Percentiles rank a stretch among this genome's conserved stretches.
Conservation (phyloP, 2,888 invertebrate species). For the Drosophila incognita region DNA sequence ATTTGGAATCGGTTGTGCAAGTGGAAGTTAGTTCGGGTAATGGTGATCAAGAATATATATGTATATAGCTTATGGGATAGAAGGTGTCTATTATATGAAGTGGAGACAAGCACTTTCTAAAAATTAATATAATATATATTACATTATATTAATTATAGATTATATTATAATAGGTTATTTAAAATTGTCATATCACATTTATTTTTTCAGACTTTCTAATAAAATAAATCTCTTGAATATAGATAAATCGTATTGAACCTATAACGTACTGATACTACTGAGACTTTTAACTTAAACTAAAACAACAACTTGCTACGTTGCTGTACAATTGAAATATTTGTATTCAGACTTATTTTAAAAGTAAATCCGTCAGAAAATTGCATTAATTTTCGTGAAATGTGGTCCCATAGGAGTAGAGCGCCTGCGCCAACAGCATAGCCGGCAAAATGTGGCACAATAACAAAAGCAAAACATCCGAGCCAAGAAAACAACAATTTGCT, state of each 20-base stretch:
- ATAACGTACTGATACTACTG: no score
- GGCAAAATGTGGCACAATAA: slow-evolving; percentile 53
- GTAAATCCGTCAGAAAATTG: background rate
- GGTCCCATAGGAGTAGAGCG: slow-evolving; percentile 23
- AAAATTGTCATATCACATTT: no score
- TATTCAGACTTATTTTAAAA: background rate
- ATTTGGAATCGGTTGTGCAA: slow-evolving; percentile 15
- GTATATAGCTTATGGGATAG: background rate
- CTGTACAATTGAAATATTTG: background rate
- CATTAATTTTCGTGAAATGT: background rate
- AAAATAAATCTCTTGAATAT: no score
- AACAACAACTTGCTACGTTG: no score
- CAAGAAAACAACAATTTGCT: slow-evolving; percentile 35
- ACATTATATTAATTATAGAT: background rate
- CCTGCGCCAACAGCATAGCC: slow-evolving; percentile 47
- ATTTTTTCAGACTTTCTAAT: no score
- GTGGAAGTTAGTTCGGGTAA: background rate
- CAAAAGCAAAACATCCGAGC: slow-evolving; percentile 25
- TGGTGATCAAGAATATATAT: background rate
- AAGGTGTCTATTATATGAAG: background rate
- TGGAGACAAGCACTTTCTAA: background rate
- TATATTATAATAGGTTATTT: background rate
- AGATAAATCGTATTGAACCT: no score
- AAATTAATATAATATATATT: background rate
- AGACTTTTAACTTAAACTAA: no score